These are phyloP conservation scores for Dipodomys spectabilis DNA, from an alignment of 2,113 vertebrate species.

Conservation along the genomic window DNA sequence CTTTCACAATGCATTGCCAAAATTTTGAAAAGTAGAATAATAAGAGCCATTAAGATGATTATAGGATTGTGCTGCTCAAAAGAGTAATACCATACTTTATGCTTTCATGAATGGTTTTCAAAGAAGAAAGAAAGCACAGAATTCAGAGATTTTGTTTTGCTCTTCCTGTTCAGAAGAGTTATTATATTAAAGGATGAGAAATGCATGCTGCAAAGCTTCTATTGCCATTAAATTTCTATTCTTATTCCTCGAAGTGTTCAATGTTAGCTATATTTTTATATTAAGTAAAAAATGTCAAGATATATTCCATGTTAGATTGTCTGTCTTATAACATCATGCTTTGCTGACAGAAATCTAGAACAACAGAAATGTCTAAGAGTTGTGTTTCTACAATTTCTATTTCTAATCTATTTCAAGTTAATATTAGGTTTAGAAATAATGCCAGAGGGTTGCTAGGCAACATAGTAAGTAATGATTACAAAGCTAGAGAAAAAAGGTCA, in stretches of 20 bases:
- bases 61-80: slow-evolving; percentile 51
- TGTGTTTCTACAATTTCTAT: slow-evolving; percentile 81
- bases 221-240: slow-evolving; percentile 35
- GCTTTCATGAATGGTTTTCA: slow-evolving; percentile 57
- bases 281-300: slow-evolving; percentile 56
- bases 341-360: slow-evolving; percentile 81
- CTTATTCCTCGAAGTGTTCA: slow-evolving; percentile 47
- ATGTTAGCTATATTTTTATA: neutral
- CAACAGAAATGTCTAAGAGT: slow-evolving; percentile 79
- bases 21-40: slow-evolving; percentile 65
- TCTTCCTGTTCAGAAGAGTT: slow-evolving; percentile 45
- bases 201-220: slow-evolving; percentile 31
- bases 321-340: slow-evolving; percentile 80
- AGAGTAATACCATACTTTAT: slow-evolving; percentile 32
- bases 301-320: slow-evolving; percentile 62
- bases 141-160: slow-evolving; percentile 49
- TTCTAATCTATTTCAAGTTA: slow-evolving; percentile 84
- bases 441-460: slow-evolving; percentile 85
- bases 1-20: slow-evolving; percentile 22
- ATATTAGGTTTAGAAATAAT: slow-evolving; percentile 84
- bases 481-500: slow-evolving; percentile 74
- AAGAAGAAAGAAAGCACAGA: slow-evolving; percentile 30
- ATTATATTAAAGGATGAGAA: slow-evolving; percentile 45
- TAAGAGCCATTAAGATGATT: slow-evolving; percentile 65
- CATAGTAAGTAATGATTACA: slow-evolving; percentile 79